A percentile compares a stretch with the other conserved stretches of the same genome.
Conservation (phyloP, 2,888 invertebrate genomes). For the Sarcophaga variegata region DNA sequence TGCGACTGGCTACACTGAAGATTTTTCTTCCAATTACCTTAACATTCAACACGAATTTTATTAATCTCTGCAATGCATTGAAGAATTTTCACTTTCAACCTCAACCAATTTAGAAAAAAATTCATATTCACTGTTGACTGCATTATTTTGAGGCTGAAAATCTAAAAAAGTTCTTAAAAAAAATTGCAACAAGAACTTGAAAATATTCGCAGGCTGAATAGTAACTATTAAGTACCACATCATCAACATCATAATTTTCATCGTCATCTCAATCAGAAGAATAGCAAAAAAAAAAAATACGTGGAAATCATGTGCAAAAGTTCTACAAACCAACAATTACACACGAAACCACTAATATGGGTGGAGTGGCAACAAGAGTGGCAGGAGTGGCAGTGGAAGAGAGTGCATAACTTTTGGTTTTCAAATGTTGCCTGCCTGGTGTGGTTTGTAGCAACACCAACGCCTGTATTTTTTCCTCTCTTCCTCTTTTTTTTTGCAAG, state of each 20-base stretch:
- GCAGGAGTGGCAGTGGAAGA: not conserved
- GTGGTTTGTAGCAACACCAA: constrained; percentile 9
- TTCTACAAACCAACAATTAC: not conserved
- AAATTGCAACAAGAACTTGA: not conserved
- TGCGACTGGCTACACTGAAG: too few relatives aligned
- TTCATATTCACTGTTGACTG: not conserved
- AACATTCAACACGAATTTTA: too few relatives aligned
- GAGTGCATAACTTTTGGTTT: not conserved
- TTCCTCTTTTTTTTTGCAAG: constrained; percentile 7
- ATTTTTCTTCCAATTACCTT: too few relatives aligned
- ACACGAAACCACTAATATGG: not conserved
- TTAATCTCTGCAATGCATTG: too few relatives aligned
- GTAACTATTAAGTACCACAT: constrained; percentile 43
- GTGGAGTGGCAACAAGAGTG: not conserved
- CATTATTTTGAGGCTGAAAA: not conserved
- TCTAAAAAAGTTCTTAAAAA: not conserved
- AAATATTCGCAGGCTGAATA: constrained; percentile 15
- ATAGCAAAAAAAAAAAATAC: not conserved
- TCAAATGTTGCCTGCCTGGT: not conserved
- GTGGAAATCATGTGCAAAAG: not conserved
- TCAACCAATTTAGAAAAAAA: too few relatives aligned
- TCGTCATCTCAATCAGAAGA: too few relatives aligned
- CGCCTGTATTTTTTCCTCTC: constrained; percentile 37
- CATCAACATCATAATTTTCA: constrained; percentile 11
- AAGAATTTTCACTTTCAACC: too few relatives aligned